Evolutionary conservation across 2,797 vertebrate genomes (phyloP).

Genomic region (Sebastes cheni): DNA sequence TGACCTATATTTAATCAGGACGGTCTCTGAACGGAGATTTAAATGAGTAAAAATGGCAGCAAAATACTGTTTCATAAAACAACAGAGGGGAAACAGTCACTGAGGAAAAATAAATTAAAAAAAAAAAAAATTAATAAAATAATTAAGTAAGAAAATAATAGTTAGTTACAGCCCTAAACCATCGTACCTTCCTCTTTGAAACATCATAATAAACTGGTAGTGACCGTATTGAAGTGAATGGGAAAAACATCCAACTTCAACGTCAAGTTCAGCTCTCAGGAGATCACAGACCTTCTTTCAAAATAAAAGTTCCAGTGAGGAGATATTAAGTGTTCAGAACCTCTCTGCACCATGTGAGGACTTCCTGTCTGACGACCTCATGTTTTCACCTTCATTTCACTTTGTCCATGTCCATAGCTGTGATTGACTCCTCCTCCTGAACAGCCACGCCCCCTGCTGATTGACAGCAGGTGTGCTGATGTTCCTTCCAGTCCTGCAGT

Average conservation of each 20-base stretch:
- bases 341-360: background rate
- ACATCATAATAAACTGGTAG: background rate
- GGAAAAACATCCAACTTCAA: background rate
- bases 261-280: background rate
- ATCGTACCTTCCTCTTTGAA: background rate
- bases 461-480: conserved; percentile 93
- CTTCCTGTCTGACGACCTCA: conserved; percentile 1
- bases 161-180: background rate
- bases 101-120: background rate
- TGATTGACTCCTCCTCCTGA: conserved; percentile 87
- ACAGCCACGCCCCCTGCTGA: conserved; percentile 77
- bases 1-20: conserved; percentile 11
- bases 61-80: background rate
- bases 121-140: background rate
- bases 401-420: conserved; percentile 88
- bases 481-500: conserved; percentile 96
- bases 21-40: background rate
- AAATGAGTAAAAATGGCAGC: background rate
- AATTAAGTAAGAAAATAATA: background rate
- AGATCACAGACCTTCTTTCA: background rate
- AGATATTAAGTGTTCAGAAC: background rate
- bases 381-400: conserved; percentile 74
- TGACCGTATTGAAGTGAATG: too few species aligned
- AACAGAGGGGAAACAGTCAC: background rate
- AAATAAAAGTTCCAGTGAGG: background rate